Conservation (phyloP, 2,113 vertebrate species). For the Equus quagga region DNA sequence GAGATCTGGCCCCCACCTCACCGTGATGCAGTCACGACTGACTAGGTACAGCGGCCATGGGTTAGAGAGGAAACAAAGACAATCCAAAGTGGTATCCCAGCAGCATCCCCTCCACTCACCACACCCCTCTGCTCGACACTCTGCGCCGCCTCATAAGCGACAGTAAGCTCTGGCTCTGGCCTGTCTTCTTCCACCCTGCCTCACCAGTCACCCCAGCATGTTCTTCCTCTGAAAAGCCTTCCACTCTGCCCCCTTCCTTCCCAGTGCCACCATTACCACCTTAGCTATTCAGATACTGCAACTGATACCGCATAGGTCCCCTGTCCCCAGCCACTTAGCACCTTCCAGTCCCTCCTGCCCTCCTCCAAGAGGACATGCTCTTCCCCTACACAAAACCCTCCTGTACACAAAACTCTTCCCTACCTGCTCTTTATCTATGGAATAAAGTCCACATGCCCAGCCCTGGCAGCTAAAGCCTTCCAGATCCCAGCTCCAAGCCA, state of each 20-base stretch:
- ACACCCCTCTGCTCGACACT: background rate
- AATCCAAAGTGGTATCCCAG: background rate
- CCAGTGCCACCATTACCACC: background rate
- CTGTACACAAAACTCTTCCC: background rate
- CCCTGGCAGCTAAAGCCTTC: background rate
- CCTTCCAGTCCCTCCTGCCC: background rate
- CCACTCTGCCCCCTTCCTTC: background rate
- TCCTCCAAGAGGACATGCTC: background rate
- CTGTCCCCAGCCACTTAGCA: background rate
- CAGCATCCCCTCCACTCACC: background rate
- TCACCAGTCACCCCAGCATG: background rate
- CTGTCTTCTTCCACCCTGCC: background rate
- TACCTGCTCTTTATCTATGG: background rate
- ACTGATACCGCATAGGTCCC: background rate
- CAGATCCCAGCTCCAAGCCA: background rate
- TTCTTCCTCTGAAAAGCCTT: background rate
- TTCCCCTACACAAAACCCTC: background rate
- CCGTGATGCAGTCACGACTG: background rate
- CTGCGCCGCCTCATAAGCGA: background rate
- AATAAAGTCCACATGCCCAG: slow-evolving; percentile 5
- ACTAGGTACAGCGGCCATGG: background rate
- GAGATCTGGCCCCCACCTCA: background rate
- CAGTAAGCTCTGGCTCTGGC: background rate
- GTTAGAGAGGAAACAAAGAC: background rate
- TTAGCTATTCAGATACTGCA: background rate